phyloP scores from a whole-genome alignment of 2,113 vertebrate genomes.

The Mormyrus lacerda region DNA sequence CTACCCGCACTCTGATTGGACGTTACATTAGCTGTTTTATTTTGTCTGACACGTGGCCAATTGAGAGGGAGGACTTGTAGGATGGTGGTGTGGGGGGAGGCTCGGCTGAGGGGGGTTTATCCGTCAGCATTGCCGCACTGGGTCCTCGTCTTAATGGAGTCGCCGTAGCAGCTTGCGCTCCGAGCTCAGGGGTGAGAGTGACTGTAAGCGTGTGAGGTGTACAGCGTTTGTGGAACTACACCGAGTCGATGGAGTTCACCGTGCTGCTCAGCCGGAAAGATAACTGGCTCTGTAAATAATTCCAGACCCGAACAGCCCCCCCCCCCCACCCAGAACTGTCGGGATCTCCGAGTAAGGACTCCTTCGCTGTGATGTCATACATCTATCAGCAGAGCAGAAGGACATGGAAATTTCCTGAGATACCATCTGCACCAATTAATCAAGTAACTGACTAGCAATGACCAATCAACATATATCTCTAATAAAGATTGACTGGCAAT shows the following conservation, averaged over 20 bases:
- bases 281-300: neutral
- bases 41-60: neutral
- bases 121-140: neutral
- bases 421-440: neutral
- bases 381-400: neutral
- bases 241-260: neutral
- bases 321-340: neutral
- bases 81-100: neutral
- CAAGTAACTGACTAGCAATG: neutral
- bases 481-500: neutral
- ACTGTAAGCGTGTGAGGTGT: neutral
- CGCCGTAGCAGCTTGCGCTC: neutral
- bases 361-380: neutral
- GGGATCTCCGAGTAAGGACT: neutral
- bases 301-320: neutral
- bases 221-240: neutral
- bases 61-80: neutral
- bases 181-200: neutral
- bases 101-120: neutral
- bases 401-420: neutral
- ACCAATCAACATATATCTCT: neutral
- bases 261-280: neutral
- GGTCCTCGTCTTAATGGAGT: neutral
- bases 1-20: neutral
- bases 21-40: slow-evolving; percentile 6